Conservation (phyloP, 2,113 vertebrate species). For the Dicentrarchus labrax region DNA sequence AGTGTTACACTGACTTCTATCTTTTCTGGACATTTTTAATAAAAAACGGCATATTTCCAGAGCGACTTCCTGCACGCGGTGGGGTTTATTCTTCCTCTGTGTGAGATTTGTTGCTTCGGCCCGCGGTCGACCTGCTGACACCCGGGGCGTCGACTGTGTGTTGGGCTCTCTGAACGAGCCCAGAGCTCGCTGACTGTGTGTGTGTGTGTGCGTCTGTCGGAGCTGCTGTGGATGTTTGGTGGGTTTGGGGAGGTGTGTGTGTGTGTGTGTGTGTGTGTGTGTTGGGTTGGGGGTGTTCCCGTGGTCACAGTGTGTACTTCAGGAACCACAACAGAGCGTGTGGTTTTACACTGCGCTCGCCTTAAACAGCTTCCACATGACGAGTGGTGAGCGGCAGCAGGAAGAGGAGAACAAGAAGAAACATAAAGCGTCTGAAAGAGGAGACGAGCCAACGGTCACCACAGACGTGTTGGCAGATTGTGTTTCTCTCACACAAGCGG, state of each 20-base stretch:
- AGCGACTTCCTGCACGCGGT: no score
- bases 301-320: conserved; percentile 87
- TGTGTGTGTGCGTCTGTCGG: conserved; percentile 2
- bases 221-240: no score
- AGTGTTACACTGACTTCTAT: no score
- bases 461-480: conserved; percentile 78
- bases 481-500: conserved; percentile 61
- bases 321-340: conserved; percentile 96
- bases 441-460: conserved; percentile 80
- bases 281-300: conserved; percentile 64
- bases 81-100: neutral
- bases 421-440: conserved; percentile 17
- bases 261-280: conserved; percentile 8
- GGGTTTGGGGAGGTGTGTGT: neutral
- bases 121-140: neutral
- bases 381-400: conserved; percentile 49
- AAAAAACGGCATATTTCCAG: no score
- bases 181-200: conserved; percentile 38
- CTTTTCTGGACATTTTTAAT: no score
- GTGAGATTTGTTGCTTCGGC: neutral
- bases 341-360: conserved; percentile 91
- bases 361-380: conserved; percentile 93
- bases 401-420: neutral
- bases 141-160: neutral
- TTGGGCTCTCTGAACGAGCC: conserved; percentile 70